Base-by-base conservation (phyloP, 2,113 vertebrate genomes). In the Macquaria australasica region DNA sequence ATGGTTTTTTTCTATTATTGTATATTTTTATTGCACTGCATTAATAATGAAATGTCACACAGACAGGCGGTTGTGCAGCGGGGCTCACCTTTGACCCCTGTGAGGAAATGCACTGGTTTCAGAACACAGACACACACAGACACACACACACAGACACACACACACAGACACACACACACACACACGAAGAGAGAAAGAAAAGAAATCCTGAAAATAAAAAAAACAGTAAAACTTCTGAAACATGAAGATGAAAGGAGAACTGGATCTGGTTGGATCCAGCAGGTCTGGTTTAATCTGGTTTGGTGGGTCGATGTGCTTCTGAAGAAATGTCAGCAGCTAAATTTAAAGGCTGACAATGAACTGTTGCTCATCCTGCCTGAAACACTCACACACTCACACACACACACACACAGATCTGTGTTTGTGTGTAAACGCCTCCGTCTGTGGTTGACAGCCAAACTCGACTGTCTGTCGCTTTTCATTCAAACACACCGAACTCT, bases 261-360 rank as follows among this genome's bases (percentile, higher is more conserved):
- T 59, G 18, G 51, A 28, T 81, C 70, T 15, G 81, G 71, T 39
- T n/a, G 45, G 28, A 87, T 83, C 88, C 48, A 20, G 64, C 66
- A 58, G 62, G 10, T 64, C 62, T 72, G 43, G 89, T 88, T 85
- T 70, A 51, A 51, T 88, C 89, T 37, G 81, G 91, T 82, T 74
- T 76, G 58, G 16, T n/a, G 34, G 79, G 37, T 77, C 28, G 31
- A 6, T 66, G 45, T 80, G 48, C 6, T 72, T 74, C 80, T 74
- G 71, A 60, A 81, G 68, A 94, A 94, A 94, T 95, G 93, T 93
- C 94, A 94, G 63, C 5, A 3, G 62, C 94, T 95, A 94, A 93
- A 95, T 91, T 89, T 92, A 91, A 55, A 55, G 5, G 23, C 77
- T 87, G 86, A 86, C 67, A 80, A 60, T 37, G 72, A 82, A 2